Percentiles rank a stretch among this genome's conserved stretches.
These are phyloP conservation scores for Amphiprion percula DNA, from an alignment of 2,113 vertebrate species.

Conservation along the genomic window DNA sequence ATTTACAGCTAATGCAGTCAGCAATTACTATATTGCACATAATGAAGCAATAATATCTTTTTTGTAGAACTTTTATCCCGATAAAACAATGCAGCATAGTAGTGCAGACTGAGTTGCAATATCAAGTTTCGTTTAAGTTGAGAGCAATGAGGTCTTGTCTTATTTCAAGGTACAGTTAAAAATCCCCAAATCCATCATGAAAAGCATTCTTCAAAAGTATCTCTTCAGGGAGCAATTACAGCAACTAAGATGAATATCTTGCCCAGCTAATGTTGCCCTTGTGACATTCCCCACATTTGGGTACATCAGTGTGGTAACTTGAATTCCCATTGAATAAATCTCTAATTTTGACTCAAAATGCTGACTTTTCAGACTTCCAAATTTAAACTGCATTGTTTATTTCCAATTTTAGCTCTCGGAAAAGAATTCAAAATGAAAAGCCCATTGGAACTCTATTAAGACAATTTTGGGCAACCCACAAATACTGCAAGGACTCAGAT, in stretches of 20 bases:
- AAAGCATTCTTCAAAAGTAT: constrained; percentile 8
- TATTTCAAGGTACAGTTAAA: neutral
- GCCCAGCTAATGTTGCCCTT: neutral
- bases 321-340: neutral
- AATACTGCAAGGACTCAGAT: neutral
- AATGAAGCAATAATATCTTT: neutral
- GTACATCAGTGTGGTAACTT: neutral
- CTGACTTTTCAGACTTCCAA: neutral
- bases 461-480: neutral
- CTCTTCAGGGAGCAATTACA: constrained; percentile 23
- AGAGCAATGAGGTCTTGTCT: neutral
- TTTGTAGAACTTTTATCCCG: neutral
- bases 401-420: neutral
- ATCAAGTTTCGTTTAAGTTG: neutral
- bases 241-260: constrained; percentile 23
- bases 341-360: neutral
- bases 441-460: no score
- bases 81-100: neutral
- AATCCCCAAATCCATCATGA: constrained; percentile 3
- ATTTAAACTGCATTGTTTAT: neutral
- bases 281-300: neutral
- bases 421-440: no score
- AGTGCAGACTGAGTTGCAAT: neutral
- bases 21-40: no score
- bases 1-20: neutral